Percentiles rank a stretch among this genome's conserved stretches.
phyloP scores from a whole-genome alignment of 2,797 vertebrate genomes.

The Fistularia commersonii region DNA sequence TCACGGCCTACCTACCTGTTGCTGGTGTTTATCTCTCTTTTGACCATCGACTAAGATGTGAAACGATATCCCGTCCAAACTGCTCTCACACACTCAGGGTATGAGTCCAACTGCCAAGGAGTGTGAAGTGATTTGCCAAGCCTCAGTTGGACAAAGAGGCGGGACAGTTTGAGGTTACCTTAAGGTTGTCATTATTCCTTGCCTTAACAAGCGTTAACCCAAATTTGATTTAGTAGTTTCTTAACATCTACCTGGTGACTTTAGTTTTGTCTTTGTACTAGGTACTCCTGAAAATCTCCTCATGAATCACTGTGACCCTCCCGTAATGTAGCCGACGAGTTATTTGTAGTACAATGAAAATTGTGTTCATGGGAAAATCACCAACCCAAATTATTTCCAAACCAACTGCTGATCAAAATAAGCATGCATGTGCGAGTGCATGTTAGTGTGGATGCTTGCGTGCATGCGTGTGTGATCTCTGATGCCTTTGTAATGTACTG shows the following conservation, averaged over 20 bases:
- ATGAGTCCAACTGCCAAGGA: constrained; percentile 37
- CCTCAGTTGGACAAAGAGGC: constrained; percentile 37
- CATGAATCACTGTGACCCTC: no score
- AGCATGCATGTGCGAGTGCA: no score
- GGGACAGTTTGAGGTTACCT: constrained; percentile 25
- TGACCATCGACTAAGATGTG: constrained; percentile 14
- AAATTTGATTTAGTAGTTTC: constrained; percentile 27
- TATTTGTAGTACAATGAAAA: neutral
- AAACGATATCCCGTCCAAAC: constrained; percentile 7
- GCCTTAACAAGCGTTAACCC: constrained; percentile 21
- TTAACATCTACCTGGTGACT: constrained; percentile 1
- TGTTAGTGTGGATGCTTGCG: no score
- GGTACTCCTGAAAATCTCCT: neutral
- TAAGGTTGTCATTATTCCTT: constrained; percentile 20
- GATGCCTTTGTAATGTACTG: no score
- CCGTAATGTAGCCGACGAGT: neutral
- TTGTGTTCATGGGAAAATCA: no score
- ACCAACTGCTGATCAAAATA: no score
- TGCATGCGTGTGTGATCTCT: no score
- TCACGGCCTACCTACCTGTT: constrained; percentile 51
- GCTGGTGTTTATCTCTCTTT: constrained; percentile 23
- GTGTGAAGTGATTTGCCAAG: constrained; percentile 35
- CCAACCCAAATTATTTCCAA: no score
- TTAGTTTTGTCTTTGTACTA: constrained; percentile 8
- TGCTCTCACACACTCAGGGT: constrained; percentile 2